These are phyloP conservation scores for Athene cunicularia DNA, from an alignment of 2,113 vertebrate species.

Conservation along the genomic window DNA sequence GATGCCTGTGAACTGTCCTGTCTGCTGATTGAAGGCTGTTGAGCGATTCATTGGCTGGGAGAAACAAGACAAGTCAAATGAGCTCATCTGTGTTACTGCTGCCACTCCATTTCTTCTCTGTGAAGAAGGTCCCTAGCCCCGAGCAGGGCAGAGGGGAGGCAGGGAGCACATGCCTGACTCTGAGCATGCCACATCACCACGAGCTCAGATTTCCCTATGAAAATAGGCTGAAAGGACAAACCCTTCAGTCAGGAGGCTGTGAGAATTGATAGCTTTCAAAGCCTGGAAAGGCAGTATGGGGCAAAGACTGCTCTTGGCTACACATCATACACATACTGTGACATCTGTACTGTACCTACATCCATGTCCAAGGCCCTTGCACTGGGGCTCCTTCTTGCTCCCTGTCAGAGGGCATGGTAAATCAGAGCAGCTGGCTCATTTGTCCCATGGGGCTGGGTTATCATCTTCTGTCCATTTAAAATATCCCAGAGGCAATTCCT, in stretches of 20 bases:
- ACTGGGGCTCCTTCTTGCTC: background rate
- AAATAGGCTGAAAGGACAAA: conserved; percentile 2
- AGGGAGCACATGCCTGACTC: background rate
- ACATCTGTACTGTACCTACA: background rate
- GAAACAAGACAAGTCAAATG: background rate
- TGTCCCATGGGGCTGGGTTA: background rate
- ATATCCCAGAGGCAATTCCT: background rate
- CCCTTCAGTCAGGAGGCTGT: background rate
- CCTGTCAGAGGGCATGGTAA: background rate
- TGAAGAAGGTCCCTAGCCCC: background rate
- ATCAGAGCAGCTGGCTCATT: background rate
- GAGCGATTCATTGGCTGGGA: background rate
- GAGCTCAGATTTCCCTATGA: conserved; percentile 27
- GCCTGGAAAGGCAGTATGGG: background rate
- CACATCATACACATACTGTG: accelerated
- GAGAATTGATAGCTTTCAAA: background rate
- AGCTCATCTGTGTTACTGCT: background rate
- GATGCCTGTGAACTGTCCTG: background rate
- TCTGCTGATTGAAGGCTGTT: background rate
- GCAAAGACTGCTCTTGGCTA: background rate
- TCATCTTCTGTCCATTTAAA: background rate
- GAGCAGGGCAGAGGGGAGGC: background rate
- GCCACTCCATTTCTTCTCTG: background rate
- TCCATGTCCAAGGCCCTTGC: background rate
- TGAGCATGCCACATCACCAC: accelerated